Evolutionary conservation across 2,888 invertebrate genomes (phyloP).

Genomic region (Microctonus hyperodae): DNA sequence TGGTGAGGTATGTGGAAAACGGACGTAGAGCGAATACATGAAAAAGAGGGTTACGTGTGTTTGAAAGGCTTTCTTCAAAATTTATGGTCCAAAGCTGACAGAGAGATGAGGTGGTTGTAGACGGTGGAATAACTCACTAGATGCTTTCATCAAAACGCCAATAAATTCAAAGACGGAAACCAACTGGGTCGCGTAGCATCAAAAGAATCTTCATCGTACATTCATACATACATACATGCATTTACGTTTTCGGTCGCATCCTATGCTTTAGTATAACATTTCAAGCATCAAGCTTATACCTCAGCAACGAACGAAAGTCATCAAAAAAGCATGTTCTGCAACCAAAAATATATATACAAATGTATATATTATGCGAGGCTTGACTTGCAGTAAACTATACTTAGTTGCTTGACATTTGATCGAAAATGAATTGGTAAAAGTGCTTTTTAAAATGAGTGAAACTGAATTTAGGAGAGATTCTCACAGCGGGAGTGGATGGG

Average conservation of each 20-base stretch:
- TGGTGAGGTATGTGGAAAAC: no score
- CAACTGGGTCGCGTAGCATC: constrained; percentile 41
- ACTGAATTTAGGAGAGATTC: constrained; percentile 1
- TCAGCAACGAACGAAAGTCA: background rate
- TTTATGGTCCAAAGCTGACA: constrained; percentile 39
- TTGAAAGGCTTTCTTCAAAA: constrained; percentile 42
- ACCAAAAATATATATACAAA: background rate
- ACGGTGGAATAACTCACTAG: constrained; percentile 37
- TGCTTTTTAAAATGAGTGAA: constrained; percentile 22
- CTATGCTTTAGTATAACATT: background rate
- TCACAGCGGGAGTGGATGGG: background rate
- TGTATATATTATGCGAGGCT: no score
- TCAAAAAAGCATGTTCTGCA: constrained; percentile 1
- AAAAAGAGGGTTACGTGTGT: no score
- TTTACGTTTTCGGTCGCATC: background rate
- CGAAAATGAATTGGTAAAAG: constrained; percentile 33
- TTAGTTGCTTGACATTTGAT: constrained; percentile 30
- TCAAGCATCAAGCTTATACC: background rate
- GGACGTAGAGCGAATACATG: no score
- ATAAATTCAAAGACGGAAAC: constrained; percentile 44
- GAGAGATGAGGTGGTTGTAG: constrained; percentile 22
- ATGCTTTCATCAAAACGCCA: constrained; percentile 47
- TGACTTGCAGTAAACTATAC: no score
- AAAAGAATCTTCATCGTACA: constrained; percentile 38
- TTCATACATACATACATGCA: background rate